Percentiles rank a stretch among this genome's conserved stretches.
These are phyloP conservation scores for Rhizomys pruinosus DNA, from an alignment of 2,113 vertebrate genomes.

Conservation along the genomic window DNA sequence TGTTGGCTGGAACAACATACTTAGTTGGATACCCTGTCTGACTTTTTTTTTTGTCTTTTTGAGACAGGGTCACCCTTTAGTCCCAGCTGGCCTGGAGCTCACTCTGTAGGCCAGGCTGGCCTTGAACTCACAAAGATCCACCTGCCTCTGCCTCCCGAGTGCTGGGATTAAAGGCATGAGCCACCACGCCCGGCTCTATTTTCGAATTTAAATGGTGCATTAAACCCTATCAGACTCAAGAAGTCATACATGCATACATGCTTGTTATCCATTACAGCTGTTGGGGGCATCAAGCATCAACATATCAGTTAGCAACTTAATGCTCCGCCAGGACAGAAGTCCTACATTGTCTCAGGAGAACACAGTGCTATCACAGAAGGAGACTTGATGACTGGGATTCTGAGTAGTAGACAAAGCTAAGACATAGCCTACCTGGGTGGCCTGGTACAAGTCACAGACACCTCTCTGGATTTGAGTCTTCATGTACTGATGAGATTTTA, in stretches of 20 bases:
- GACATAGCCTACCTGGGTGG: background rate
- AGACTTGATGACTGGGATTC: background rate
- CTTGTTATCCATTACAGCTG: background rate
- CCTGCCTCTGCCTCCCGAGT: no score
- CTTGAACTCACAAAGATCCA: no score
- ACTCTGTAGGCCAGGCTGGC: no score
- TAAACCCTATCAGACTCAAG: background rate
- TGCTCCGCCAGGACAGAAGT: background rate
- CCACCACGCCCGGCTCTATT: no score
- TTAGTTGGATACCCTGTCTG: background rate
- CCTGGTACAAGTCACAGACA: background rate
- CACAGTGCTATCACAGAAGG: background rate
- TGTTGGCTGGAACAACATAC: background rate
- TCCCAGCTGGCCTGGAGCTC: no score
- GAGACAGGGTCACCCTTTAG: no score
- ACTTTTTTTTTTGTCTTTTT: background rate
- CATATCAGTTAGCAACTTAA: background rate
- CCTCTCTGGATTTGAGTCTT: slow-evolving; percentile 8
- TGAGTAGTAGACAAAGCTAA: background rate
- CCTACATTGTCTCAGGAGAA: background rate
- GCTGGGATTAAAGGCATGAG: no score
- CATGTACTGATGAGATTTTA: slow-evolving; percentile 13
- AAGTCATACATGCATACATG: background rate
- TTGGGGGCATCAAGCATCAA: background rate
- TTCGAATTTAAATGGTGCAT: slow-evolving; percentile 46